Percentiles rank a stretch among this genome's conserved stretches.
Evolutionary conservation across 2,113 vertebrate genomes (phyloP).

Genomic region (Cardinalis cardinalis): DNA sequence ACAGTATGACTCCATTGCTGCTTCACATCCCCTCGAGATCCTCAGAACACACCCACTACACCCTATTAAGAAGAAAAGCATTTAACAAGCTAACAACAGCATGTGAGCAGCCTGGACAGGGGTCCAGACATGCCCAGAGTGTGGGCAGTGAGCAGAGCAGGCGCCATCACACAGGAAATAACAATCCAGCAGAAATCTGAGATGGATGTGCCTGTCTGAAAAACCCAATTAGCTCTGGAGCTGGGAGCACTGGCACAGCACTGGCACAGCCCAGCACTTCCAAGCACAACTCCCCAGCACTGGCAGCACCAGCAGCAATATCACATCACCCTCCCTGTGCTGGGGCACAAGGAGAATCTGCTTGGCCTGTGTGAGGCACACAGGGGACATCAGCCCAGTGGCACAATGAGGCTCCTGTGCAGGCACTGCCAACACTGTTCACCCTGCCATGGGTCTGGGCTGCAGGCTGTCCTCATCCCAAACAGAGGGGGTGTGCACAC

Average conservation of each 20-base stretch:
- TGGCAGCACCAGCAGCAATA: background rate
- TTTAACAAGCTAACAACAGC: background rate
- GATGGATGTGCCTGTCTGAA: background rate
- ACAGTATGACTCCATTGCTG: background rate
- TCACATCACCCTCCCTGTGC: background rate
- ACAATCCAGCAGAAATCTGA: background rate
- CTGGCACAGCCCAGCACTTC: background rate
- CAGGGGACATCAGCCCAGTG: background rate
- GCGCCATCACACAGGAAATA: background rate
- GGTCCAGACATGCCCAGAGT: background rate
- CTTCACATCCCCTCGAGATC: background rate
- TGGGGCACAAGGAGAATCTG: background rate
- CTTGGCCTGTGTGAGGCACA: rapidly evolving
- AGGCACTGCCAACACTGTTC: background rate
- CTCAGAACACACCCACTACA: background rate
- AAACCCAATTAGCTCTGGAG: background rate
- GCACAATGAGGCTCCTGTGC: background rate
- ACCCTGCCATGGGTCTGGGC: background rate
- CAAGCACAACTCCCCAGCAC: background rate
- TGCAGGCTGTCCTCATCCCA: background rate
- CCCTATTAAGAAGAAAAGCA: background rate
- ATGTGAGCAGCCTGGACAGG: rapidly evolving
- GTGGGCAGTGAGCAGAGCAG: background rate
- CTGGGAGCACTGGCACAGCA: background rate
- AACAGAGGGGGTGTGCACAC: background rate